Base-by-base conservation (phyloP, 2,888 invertebrate genomes). In the Thymelicus lineola region DNA sequence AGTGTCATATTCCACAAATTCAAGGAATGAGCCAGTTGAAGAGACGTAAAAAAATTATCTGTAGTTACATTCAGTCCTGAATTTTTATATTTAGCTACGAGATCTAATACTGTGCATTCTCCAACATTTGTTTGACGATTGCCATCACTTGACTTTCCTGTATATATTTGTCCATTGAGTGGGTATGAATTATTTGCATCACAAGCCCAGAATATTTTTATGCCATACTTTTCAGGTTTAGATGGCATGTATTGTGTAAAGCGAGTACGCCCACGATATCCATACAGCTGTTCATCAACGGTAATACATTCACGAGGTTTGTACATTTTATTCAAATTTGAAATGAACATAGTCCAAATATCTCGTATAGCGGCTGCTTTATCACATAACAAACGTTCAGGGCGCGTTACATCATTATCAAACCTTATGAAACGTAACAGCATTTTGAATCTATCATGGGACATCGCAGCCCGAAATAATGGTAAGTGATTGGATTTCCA, bases 121-220 rank as follows among this genome's bases (percentile, higher is more conserved):
- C 63, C 64, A 50, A 63, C 63, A 68, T 55, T 71, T 71, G 48
- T 71, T 72, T 64, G 60, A 68, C 72, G 68, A 60, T 28, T 72
- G 69, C 68, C 65, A 69, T 72, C 59, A 36, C 36, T 36, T 72
- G 72, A 65, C 57, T 72, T 68, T 58, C 68, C 68, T 68, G 65
- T 71, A 69, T 59, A 59, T 50, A 38, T 53, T 15, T 15, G n/a
- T 17, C 53, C 68, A 68, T 50, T 60, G 7, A 61, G 50, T 6
- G 61, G 68, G 38, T 50, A 61, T n/a, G 55, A 60, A 53, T 68
- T 68, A 48, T 61, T 48, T 48, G 60, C 68, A 68, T 68, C 60
- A 68, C 68, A 68, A 61, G 36, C 50, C 68, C 68, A 68, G 6
- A 35, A 68, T 60, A 68, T 48, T 61, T 68, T 61, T 48, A 68